Percentiles rank a stretch among this genome's conserved stretches.
Evolutionary conservation across 2,888 invertebrate species (phyloP).

Genomic region (Halictus quadricinctus): DNA sequence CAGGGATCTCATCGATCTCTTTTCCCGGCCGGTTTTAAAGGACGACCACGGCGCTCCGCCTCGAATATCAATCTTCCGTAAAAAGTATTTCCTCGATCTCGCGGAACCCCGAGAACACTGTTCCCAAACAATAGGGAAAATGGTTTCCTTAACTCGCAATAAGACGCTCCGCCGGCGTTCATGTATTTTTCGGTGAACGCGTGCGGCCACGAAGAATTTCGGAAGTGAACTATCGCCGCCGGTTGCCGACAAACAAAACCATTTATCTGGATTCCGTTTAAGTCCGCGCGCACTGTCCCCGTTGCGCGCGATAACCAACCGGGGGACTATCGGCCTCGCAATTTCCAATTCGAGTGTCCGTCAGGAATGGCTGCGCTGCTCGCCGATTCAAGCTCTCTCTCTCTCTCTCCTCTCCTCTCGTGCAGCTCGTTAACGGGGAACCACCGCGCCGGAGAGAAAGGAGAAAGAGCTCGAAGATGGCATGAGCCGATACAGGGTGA

Average conservation of each 20-base stretch:
- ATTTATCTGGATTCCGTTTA: constrained; percentile 36
- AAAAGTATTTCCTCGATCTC: neutral
- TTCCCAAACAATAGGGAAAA: neutral
- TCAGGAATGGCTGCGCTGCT: constrained; percentile 60
- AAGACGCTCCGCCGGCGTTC: neutral
- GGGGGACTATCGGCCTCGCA: constrained; percentile 48
- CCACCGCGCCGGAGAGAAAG: constrained; percentile 43
- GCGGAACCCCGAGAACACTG: neutral
- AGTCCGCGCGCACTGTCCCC: constrained; percentile 29
- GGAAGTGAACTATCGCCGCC: neutral
- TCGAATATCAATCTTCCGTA: constrained; percentile 3
- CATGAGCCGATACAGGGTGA: constrained; percentile 73
- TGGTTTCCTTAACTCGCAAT: neutral
- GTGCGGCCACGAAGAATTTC: neutral
- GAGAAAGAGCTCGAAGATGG: constrained; percentile 69
- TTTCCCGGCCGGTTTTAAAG: neutral
- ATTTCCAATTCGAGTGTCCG: constrained; percentile 64
- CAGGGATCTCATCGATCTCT: constrained; percentile 18
- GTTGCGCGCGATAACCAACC: constrained; percentile 42
- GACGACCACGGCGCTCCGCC: neutral
- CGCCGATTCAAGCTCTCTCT: constrained; percentile 51
- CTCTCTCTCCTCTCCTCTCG: neutral
- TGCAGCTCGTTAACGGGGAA: constrained; percentile 67
- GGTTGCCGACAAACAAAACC: constrained; percentile 40
- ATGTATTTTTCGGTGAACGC: neutral